Conservation (phyloP, 2,113 vertebrate genomes). For the Crocuta crocuta region DNA sequence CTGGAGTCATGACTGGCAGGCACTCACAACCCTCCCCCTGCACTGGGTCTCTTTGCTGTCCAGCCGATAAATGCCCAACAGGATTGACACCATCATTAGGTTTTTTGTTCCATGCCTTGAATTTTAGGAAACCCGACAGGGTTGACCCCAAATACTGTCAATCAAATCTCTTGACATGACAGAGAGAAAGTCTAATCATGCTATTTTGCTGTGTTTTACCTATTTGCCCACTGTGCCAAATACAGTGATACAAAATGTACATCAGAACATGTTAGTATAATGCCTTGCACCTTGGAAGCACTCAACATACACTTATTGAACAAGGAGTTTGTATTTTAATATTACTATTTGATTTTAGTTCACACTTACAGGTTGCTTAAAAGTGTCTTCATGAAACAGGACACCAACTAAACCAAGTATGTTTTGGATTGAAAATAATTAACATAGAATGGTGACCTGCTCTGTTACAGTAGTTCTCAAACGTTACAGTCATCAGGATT, state of each 20-base stretch:
- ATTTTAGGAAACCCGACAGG: neutral
- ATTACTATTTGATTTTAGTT: neutral
- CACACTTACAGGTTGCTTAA: neutral
- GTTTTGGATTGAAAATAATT: neutral
- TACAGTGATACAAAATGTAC: neutral
- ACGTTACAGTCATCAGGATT: neutral
- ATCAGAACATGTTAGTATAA: neutral
- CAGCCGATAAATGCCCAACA: neutral
- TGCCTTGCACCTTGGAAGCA: neutral
- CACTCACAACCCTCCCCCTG: rapidly evolving
- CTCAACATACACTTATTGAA: neutral
- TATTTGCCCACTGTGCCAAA: neutral
- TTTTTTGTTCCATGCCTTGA: neutral
- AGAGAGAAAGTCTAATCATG: neutral
- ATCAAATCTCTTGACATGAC: neutral
- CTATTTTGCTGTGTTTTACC: neutral
- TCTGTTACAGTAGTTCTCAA: neutral
- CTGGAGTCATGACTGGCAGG: neutral
- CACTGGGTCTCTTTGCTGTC: neutral
- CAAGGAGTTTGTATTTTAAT: neutral
- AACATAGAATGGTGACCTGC: neutral
- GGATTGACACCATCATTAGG: neutral
- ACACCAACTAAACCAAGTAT: neutral
- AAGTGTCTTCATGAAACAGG: neutral
- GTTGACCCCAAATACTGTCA: neutral